A percentile compares a stretch with the other conserved stretches of the same genome.
These are phyloP conservation scores for Neosilurus mollespiculum DNA, from an alignment of 2,797 vertebrate genomes.

Conservation along the genomic window DNA sequence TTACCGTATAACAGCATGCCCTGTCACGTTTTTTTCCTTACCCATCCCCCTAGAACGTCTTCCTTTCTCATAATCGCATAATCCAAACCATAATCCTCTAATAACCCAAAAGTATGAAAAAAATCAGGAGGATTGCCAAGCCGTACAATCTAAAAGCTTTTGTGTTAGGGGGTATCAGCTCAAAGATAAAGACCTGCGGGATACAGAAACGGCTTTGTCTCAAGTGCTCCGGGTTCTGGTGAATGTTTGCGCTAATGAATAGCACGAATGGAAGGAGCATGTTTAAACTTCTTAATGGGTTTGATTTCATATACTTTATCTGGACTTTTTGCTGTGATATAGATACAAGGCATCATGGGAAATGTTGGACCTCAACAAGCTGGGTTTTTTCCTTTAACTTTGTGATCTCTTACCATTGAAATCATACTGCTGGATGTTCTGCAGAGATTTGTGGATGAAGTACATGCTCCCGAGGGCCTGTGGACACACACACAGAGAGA, in stretches of 20 bases:
- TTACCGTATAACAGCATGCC: neutral
- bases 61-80: neutral
- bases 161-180: constrained; percentile 30
- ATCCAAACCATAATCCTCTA: constrained; percentile 7
- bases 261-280: neutral
- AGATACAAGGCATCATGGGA: neutral
- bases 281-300: neutral
- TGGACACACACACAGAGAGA: constrained; percentile 53
- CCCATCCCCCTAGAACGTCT: neutral
- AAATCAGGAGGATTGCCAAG: constrained; percentile 3
- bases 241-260: constrained; percentile 39
- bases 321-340: neutral
- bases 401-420: constrained; percentile 74
- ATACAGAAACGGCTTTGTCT: constrained; percentile 35
- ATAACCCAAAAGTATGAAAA: constrained; percentile 8
- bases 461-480: constrained; percentile 84
- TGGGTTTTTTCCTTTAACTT: neutral
- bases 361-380: neutral
- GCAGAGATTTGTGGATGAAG: constrained; percentile 79
- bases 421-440: constrained; percentile 77
- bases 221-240: constrained; percentile 6
- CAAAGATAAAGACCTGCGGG: constrained; percentile 30
- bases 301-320: neutral
- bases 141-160: constrained; percentile 27
- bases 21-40: neutral